Conservation (phyloP, 2,888 invertebrate species). For the Scaptodrosophila latifasciaeformis region DNA sequence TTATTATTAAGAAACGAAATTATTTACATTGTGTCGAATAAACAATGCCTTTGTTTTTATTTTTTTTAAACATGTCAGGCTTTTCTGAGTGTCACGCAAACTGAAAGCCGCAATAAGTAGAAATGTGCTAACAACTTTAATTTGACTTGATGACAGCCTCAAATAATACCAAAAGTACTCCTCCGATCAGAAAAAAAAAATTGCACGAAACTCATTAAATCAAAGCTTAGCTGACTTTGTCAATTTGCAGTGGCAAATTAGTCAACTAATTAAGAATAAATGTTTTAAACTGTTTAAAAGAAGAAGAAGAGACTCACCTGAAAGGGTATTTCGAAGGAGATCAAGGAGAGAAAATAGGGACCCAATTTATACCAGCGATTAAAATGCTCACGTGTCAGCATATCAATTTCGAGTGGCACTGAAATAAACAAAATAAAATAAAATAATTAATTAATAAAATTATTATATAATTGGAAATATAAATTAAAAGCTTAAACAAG, state of each 20-base stretch:
- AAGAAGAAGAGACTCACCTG: conserved; percentile 79
- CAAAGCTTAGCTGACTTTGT: background rate
- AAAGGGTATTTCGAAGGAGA: conserved; percentile 93
- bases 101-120: background rate
- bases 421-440: conserved; percentile 70
- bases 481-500: background rate
- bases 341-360: conserved; percentile 90
- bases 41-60: too few relatives aligned
- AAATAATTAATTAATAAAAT: conserved; percentile 19
- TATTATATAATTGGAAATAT: conserved; percentile 8
- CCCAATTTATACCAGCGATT: conserved; percentile 95
- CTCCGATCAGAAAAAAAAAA: background rate
- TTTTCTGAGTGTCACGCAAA: background rate
- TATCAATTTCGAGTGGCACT: conserved; percentile 94
- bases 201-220: conserved; percentile 8
- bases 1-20: too few relatives aligned
- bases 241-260: too few relatives aligned
- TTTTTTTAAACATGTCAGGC: background rate
- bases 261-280: too few relatives aligned
- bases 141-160: conserved; percentile 35
- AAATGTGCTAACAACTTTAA: conserved; percentile 19
- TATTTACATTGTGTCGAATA: too few relatives aligned
- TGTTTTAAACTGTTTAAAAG: too few relatives aligned
- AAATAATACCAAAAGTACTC: conserved; percentile 2
- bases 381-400: conserved; percentile 90